A percentile compares a stretch with the other conserved stretches of the same genome.
These are phyloP conservation scores for Monochamus saltuarius DNA, from an alignment of 1,140 invertebrate species.

Conservation along the genomic window DNA sequence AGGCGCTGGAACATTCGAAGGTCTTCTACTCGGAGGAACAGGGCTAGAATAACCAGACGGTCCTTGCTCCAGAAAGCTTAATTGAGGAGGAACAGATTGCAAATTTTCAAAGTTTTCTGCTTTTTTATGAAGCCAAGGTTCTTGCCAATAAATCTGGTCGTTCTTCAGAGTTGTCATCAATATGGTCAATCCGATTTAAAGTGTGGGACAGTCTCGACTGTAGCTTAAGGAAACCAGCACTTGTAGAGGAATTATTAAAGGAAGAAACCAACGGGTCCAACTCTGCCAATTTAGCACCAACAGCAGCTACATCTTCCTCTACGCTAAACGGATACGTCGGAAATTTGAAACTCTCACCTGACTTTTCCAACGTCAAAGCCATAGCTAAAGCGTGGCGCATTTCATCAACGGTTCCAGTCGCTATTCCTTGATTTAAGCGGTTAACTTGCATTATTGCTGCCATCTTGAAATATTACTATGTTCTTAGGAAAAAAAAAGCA, in stretches of 20 bases:
- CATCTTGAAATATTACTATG: not conserved
- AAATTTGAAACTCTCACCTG: constrained; percentile 9
- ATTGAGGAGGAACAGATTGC: not conserved
- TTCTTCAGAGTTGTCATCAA: not conserved
- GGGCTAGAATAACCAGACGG: not conserved
- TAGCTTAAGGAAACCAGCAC: not conserved
- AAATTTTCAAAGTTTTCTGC: not conserved
- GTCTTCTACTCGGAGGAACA: not conserved
- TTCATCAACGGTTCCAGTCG: not conserved
- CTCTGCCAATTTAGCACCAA: not conserved
- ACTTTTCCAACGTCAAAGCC: constrained; percentile 5
- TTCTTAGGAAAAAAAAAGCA: too few species aligned
- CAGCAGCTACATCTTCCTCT: not conserved
- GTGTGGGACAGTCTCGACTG: constrained; percentile 1
- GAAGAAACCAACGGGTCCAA: not conserved
- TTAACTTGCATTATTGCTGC: not conserved
- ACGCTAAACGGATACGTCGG: constrained; percentile 12
- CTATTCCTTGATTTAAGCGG: not conserved
- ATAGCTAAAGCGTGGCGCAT: not conserved
- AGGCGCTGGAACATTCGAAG: not conserved
- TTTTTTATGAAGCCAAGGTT: not conserved
- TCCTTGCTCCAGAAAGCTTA: not conserved
- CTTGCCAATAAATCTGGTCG: not conserved
- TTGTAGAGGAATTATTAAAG: not conserved
- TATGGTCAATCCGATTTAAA: not conserved